Base-by-base conservation (phyloP, 2,113 vertebrate genomes). In the Cottus gobio region DNA sequence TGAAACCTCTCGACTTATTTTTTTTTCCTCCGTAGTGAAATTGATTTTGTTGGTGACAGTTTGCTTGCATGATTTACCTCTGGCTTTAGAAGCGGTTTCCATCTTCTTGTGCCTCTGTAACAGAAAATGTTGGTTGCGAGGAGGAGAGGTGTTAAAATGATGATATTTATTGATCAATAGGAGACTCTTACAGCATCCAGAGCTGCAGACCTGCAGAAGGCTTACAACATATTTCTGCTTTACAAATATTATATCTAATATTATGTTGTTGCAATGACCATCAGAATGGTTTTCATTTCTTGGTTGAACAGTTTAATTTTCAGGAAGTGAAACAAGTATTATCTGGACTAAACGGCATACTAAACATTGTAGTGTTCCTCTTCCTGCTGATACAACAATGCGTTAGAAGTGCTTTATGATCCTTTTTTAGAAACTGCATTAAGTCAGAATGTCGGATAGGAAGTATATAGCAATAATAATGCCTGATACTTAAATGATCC, bases 1-100 rank as follows among this genome's bases (percentile, higher is more conserved):
- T 80, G 60, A 71, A 77, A 72, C 50, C n/a, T 65, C 31, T 69
- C 16, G n/a, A 69, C 42, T 22, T 61, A 73, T 74, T 73, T 70
- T 48, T 56, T 48, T 39, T 56, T 3, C 36, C 20, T 77, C 58
- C 0, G 2, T 61, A 24, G 13, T 69, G 1, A 16, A 28, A 3
- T 56, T 75, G 24, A 77, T 65, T 7, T 60, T 61, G 20, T 63
- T 72, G 44, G 37, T 63, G 66, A 37, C 26, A 22, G 34, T 76
- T 80, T 16, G 56, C 62, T 63, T 60, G 20, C 65, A 62, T 73
- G 2, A 57, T 60, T 64, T 67, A 28, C 13, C 15, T 60, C 36
- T 67, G 9, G n/a, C 54, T 71, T 12, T 28, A 39, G 36, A 73
- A 36, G 64, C 62, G 3, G 39, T 62, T 66, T 36, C 3, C 18